Evolutionary conservation across 2,888 invertebrate species (phyloP).

Genomic region (Zonitis immaculata): DNA sequence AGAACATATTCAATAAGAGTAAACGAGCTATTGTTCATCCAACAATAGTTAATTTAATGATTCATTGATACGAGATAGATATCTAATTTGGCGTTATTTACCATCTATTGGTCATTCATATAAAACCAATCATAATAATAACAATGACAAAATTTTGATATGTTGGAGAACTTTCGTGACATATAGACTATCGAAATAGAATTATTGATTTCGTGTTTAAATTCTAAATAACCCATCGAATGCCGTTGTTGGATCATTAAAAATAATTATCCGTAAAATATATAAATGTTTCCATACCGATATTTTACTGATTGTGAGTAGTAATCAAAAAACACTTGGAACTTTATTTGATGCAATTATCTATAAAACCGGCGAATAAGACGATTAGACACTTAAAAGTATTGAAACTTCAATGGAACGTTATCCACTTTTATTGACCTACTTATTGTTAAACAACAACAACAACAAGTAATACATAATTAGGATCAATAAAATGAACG

Average conservation of each 20-base stretch:
- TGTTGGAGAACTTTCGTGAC: no score
- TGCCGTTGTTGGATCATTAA: conserved; percentile 10
- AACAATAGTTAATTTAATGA: conserved; percentile 1
- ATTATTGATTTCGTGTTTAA: conserved; percentile 11
- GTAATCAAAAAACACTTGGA: conserved; percentile 23
- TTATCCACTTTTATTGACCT: no score
- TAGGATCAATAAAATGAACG: neutral
- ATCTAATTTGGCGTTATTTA: neutral
- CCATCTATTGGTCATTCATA: neutral
- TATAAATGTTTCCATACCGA: conserved; percentile 18
- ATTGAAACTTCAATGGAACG: conserved; percentile 18
- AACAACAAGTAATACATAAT: no score
- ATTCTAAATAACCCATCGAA: neutral
- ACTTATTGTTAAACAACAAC: no score
- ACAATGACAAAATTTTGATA: neutral
- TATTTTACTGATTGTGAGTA: no score
- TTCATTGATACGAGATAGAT: conserved; percentile 1
- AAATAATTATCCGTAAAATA: conserved; percentile 16
- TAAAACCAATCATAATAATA: neutral
- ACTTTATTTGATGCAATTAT: conserved; percentile 20
- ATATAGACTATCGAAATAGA: neutral
- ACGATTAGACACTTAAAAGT: conserved; percentile 21
- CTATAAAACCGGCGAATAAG: conserved; percentile 22
- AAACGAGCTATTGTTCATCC: neutral
- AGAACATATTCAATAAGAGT: neutral